These are phyloP conservation scores for Ochlodes sylvanus DNA, from an alignment of 2,888 invertebrate genomes.

Conservation along the genomic window DNA sequence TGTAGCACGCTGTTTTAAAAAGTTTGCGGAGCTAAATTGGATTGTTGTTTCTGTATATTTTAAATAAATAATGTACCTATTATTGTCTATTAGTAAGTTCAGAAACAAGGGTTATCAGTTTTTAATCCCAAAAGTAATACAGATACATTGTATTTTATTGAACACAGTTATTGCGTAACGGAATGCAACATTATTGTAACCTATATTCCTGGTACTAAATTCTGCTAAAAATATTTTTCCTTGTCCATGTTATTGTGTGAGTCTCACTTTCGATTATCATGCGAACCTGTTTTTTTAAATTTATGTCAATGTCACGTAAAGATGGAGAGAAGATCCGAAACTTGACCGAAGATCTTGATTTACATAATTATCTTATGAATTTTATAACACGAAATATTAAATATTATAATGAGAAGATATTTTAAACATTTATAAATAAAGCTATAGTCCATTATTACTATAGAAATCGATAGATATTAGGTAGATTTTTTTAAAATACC, in stretches of 20 bases:
- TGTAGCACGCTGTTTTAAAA: too few species aligned
- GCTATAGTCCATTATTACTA: neutral
- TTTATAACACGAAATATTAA: constrained; percentile 2
- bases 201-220: constrained; percentile 20
- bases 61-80: too few species aligned
- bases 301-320: constrained; percentile 76
- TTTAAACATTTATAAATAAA: neutral
- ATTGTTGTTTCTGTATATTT: too few species aligned
- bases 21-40: too few species aligned
- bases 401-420: constrained; percentile 6
- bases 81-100: too few species aligned
- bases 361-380: constrained; percentile 43
- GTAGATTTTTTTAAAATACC: too few species aligned
- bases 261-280: constrained; percentile 67
- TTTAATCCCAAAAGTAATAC: too few species aligned
- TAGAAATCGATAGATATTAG: too few species aligned
- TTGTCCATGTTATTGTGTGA: constrained; percentile 37
- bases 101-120: too few species aligned
- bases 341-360: constrained; percentile 44
- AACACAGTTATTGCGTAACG: constrained; percentile 19
- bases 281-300: constrained; percentile 67
- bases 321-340: constrained; percentile 62
- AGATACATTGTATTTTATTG: neutral
- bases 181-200: constrained; percentile 6
- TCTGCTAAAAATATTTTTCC: constrained; percentile 48